phyloP scores from a whole-genome alignment of 35 echinoderm and acorn worm species.

The Ophioderma brevispina region DNA sequence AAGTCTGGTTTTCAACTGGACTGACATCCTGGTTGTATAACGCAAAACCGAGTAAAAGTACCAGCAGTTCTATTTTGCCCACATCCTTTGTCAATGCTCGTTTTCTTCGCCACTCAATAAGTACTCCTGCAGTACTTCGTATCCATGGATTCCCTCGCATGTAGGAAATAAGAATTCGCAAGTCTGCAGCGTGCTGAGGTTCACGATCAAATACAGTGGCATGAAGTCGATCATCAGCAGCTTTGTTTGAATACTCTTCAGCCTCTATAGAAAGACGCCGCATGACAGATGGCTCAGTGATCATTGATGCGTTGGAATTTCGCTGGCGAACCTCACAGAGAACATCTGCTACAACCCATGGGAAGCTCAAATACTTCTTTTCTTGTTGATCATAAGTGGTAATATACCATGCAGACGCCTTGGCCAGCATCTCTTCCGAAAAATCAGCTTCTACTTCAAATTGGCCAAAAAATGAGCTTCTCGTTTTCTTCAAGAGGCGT shows the following conservation, averaged over 20 bases:
- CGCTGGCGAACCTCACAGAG: not conserved
- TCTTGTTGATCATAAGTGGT: not conserved
- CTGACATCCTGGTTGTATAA: not conserved
- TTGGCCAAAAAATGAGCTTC: not conserved
- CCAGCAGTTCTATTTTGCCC: not conserved
- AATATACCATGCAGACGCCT: slow-evolving; percentile 34
- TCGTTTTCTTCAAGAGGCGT: not conserved
- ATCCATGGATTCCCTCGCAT: not conserved
- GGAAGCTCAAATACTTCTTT: slow-evolving; percentile 1
- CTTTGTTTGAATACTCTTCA: not conserved
- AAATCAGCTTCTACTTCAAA: not conserved
- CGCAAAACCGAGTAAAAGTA: not conserved
- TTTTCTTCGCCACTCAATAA: not conserved
- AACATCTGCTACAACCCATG: slow-evolving; percentile 22
- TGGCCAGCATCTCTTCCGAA: not conserved
- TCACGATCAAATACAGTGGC: not conserved
- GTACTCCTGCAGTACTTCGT: not conserved
- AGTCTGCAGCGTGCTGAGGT: not conserved
- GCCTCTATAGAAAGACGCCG: not conserved
- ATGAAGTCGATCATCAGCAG: not conserved
- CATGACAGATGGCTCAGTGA: not conserved
- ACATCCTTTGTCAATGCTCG: not conserved
- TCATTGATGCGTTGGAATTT: not conserved
- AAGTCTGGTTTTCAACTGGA: not conserved
- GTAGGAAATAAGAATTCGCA: not conserved